Percentiles rank a stretch among this genome's conserved stretches.
Evolutionary conservation across 2,888 invertebrate genomes (phyloP).

Genomic region (Sarcophaga rosellei): DNA sequence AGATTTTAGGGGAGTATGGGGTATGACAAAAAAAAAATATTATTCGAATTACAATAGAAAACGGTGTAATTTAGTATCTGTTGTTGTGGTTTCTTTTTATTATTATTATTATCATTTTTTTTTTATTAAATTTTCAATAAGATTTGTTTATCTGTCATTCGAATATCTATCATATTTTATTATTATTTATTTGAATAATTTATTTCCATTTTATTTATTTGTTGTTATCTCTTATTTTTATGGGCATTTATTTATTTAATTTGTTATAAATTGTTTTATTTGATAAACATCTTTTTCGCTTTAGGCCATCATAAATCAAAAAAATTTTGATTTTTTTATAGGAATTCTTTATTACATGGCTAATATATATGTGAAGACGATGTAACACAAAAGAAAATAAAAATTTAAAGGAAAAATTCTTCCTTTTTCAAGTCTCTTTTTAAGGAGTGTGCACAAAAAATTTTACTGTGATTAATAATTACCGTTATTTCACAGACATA

Average conservation of each 20-base stretch:
- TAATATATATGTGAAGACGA: too few relatives aligned
- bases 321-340: too few relatives aligned
- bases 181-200: background rate
- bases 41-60: background rate
- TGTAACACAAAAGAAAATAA: too few relatives aligned
- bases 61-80: slow-evolving; percentile 34
- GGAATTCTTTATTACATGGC: too few relatives aligned
- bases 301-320: background rate
- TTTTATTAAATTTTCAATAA: slow-evolving; percentile 3
- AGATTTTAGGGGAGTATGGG: too few relatives aligned
- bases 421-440: too few relatives aligned
- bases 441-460: too few relatives aligned
- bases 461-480: too few relatives aligned
- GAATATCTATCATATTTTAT: background rate
- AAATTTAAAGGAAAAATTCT: too few relatives aligned
- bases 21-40: background rate
- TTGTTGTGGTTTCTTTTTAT: slow-evolving; percentile 60
- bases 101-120: slow-evolving; percentile 4
- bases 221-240: slow-evolving; percentile 25
- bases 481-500: too few relatives aligned
- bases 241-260: slow-evolving; percentile 42
- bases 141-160: background rate
- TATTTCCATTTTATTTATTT: slow-evolving; percentile 6
- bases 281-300: slow-evolving; percentile 10
- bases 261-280: slow-evolving; percentile 43